A percentile compares a stretch with the other conserved stretches of the same genome.
Evolutionary conservation across 2,888 invertebrate genomes (phyloP).

Genomic region (Eupithecia exiguata): DNA sequence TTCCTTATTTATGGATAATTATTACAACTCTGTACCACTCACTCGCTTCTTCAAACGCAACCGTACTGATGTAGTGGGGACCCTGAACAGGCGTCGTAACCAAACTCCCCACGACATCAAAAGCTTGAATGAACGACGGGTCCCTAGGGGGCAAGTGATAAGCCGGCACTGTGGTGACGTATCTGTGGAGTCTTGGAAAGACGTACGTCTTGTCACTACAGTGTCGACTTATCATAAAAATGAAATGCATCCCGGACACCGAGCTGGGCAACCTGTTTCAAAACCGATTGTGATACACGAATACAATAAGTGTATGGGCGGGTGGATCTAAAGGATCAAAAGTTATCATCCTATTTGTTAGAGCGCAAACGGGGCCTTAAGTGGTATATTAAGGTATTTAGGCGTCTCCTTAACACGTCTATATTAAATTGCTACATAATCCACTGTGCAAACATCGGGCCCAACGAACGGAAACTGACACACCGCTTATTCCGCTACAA

Average conservation of each 20-base stretch:
- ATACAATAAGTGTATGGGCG: not conserved
- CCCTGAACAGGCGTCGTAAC: conserved; percentile 27
- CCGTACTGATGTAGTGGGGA: conserved; percentile 39
- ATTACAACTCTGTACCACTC: conserved; percentile 33
- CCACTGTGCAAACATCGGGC: not conserved
- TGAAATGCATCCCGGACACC: not conserved
- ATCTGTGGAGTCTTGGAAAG: not conserved
- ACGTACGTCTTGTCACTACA: not conserved
- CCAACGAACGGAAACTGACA: not conserved
- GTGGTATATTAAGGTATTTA: conserved; percentile 6
- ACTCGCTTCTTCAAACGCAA: conserved; percentile 30
- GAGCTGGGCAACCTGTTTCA: not conserved
- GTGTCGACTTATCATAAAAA: conserved; percentile 1
- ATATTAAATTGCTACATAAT: not conserved
- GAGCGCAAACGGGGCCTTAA: not conserved
- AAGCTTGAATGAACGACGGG: conserved; percentile 16
- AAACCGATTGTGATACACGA: not conserved
- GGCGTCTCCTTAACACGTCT: not conserved
- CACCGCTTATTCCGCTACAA: not conserved
- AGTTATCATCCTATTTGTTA: not conserved
- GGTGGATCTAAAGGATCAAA: no score
- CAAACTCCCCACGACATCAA: conserved; percentile 12
- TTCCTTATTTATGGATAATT: conserved; percentile 40
- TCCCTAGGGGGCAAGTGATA: conserved; percentile 2
- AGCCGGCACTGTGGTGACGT: conserved; percentile 3